These are phyloP conservation scores for Arenaria interpres DNA, from an alignment of 2,113 vertebrate genomes.

Conservation along the genomic window DNA sequence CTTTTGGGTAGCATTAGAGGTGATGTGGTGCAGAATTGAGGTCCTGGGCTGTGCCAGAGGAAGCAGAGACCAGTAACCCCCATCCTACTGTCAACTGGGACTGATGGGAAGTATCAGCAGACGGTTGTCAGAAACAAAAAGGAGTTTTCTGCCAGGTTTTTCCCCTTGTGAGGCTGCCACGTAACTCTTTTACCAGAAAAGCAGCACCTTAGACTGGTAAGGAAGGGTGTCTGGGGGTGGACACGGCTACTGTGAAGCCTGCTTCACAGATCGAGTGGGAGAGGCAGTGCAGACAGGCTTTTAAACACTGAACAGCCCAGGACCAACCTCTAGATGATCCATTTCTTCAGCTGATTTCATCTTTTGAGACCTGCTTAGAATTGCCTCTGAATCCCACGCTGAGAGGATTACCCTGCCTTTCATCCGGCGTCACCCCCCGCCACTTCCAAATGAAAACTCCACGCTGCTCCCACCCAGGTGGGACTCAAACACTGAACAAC, in stretches of 20 bases:
- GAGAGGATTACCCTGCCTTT: slow-evolving; percentile 27
- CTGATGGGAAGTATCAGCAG: not conserved
- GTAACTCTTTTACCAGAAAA: not conserved
- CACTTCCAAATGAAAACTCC: not conserved
- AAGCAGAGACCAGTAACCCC: not conserved
- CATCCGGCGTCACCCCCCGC: not conserved
- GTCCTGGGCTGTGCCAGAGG: not conserved
- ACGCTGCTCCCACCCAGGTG: not conserved
- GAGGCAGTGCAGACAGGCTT: not conserved
- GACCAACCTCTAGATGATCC: not conserved
- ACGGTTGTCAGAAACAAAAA: not conserved
- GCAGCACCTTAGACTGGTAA: not conserved
- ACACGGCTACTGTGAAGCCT: not conserved
- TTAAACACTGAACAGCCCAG: not conserved
- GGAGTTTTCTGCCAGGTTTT: not conserved
- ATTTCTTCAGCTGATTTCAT: not conserved
- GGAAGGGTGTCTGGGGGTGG: rapidly evolving
- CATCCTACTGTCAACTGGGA: not conserved
- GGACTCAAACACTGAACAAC: not conserved
- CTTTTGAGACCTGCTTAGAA: not conserved
- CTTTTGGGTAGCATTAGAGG: not conserved
- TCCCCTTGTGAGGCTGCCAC: rapidly evolving
- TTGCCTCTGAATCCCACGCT: not conserved
- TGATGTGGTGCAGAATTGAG: not conserved
- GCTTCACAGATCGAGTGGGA: not conserved